Conservation (phyloP, 2,888 invertebrate genomes). For the Apoderus coryli region DNA sequence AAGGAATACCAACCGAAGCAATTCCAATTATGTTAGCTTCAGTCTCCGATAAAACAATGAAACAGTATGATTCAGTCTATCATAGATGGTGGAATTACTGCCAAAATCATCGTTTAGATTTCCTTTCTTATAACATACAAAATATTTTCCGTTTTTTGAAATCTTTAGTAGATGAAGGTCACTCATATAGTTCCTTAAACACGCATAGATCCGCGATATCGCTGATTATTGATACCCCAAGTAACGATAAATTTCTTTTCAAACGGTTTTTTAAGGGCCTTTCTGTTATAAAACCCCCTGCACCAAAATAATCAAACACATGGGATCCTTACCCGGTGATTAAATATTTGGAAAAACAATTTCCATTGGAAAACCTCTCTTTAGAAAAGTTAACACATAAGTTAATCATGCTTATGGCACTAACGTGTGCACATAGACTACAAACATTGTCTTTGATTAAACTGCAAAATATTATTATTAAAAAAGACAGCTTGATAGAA, state of each 20-base stretch:
- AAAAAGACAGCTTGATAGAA: conserved; percentile 5
- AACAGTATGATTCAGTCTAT: conserved; percentile 17
- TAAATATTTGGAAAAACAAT: conserved; percentile 8
- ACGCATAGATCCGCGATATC: conserved; percentile 17
- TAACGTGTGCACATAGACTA: too few species aligned
- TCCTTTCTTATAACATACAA: too few species aligned
- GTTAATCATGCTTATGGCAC: too few species aligned
- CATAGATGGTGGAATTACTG: too few species aligned
- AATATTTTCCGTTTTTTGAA: conserved; percentile 2
- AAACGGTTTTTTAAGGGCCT: conserved; percentile 18
- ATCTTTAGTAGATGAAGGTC: conserved; percentile 4
- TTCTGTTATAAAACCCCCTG: conserved; percentile 14
- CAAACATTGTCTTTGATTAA: conserved; percentile 12
- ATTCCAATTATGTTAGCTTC: conserved; percentile 15
- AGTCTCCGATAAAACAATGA: conserved; percentile 15
- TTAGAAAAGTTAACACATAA: conserved; percentile 10
- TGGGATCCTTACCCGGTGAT: conserved; percentile 20
- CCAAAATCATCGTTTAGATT: too few species aligned
- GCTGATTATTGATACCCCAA: conserved; percentile 11
- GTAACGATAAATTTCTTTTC: conserved; percentile 11
- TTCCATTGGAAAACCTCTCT: conserved; percentile 3
- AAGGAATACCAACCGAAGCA: too few species aligned
- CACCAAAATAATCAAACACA: conserved; percentile 16
- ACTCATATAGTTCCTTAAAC: conserved; percentile 18
- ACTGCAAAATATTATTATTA: conserved; percentile 10